phyloP scores from a whole-genome alignment of 2,113 vertebrate genomes.

The Peromyscus polionotus region DNA sequence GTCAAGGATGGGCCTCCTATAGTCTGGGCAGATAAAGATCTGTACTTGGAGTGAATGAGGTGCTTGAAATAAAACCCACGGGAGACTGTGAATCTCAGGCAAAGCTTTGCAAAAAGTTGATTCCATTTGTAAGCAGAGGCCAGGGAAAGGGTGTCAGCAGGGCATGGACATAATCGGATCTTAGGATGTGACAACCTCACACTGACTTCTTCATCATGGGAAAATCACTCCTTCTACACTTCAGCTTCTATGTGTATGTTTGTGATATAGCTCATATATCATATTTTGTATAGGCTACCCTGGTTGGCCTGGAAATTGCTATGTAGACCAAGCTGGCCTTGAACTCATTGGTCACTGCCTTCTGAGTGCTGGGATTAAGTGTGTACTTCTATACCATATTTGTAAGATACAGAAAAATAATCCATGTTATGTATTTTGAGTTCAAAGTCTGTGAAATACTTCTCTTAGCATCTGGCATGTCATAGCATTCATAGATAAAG shows the following conservation, averaged over 20 bases:
- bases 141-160: background rate
- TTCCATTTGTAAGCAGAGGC: constrained; percentile 26
- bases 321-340: background rate
- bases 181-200: constrained; percentile 9
- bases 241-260: background rate
- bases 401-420: constrained; percentile 40
- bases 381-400: background rate
- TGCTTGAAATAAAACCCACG: constrained; percentile 10
- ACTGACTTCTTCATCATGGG: constrained; percentile 26
- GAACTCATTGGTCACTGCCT: background rate
- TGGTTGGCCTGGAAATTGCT: background rate
- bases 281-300: background rate
- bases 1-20: background rate
- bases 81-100: background rate
- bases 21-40: background rate
- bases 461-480: background rate
- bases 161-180: background rate
- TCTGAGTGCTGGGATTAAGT: background rate
- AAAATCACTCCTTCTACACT: background rate
- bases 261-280: background rate
- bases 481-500: background rate
- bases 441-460: background rate
- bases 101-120: constrained; percentile 27
- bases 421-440: background rate
- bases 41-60: background rate